Evolutionary conservation across 2,797 vertebrate genomes (phyloP).

Genomic region (Schizopygopsis pylzovi): DNA sequence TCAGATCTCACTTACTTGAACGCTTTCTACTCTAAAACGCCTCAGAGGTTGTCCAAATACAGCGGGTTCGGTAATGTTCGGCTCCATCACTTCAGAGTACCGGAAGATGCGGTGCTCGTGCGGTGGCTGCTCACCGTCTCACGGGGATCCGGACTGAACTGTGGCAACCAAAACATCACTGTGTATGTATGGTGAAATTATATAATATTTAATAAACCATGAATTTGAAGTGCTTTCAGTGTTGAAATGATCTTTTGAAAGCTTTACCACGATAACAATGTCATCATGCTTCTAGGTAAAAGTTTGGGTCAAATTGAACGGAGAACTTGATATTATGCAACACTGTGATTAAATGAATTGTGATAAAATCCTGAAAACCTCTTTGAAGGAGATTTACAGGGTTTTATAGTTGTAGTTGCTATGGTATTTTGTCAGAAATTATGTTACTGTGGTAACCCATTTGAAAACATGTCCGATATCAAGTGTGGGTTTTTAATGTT

Average conservation of each 20-base stretch:
- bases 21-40: constrained; percentile 86
- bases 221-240: background rate
- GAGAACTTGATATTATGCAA: background rate
- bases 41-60: constrained; percentile 90
- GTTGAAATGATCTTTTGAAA: too few relatives aligned
- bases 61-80: constrained; percentile 89
- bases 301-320: too few relatives aligned
- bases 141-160: constrained; percentile 76
- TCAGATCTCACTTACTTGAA: constrained; percentile 80
- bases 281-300: background rate
- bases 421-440: background rate
- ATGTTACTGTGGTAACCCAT: background rate
- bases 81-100: constrained; percentile 88
- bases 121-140: constrained; percentile 87
- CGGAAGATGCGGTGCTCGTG: constrained; percentile 84
- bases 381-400: background rate
- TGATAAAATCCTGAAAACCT: background rate
- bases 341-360: background rate
- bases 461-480: background rate
- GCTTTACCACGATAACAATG: background rate
- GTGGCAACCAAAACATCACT: constrained; percentile 81
- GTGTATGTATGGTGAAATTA: constrained; percentile 78
- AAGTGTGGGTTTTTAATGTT: background rate
- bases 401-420: background rate
- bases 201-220: too few relatives aligned